Evolutionary conservation across 2,888 invertebrate genomes (phyloP), one percentile per base, ranked within the genome.

Genomic region (Lithosia quadra): DNA sequence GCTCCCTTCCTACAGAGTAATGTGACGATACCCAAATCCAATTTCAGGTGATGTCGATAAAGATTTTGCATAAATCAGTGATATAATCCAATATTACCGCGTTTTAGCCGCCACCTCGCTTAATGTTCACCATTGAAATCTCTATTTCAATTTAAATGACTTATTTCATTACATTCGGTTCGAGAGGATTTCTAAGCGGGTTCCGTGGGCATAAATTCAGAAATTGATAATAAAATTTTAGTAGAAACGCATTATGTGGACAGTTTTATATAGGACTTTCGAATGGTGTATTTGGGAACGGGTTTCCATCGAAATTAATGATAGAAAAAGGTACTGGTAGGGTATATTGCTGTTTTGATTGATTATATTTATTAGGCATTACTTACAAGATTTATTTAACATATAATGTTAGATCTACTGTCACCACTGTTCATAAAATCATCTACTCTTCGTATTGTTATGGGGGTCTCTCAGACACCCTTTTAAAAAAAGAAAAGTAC

Each of bases 21-120:
- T 89, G 89, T 88, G 86, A 88, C 85, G 87, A 86, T 87, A 89
- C 88, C 89, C 84, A 89, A 92, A 92, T 92, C 87, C 92, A 92
- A 93, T 93, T 91, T 87, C 91, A 91, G 91, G 91, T 92, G 92
- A 89, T 89, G 86, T 83, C 90, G 93, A 93, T 93, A 93, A 93
- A 93, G 93, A 93, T 93, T 92, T 90, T 90, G 91, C 94, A 95
- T 95, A 95, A 95, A 95, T 95, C 94, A 94, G 90, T 85, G 90
- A 90, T 89, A 91, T 94, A 94, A 94, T 94, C 93, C 93, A 91
- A 94, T 95, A 94, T 91, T 91, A 92, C 89, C 87, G 85, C 89
- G 88, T 90, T 92, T 92, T 91, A 90, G 87, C 87, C 86, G 85
- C 86, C 87, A 83, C 85, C 79, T 80, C 86, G 84, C 88, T 91